Evolutionary conservation across 2,113 vertebrate genomes (phyloP), one percentile per base, ranked within the genome.

Genomic region (Gasterosteus aculeatus): DNA sequence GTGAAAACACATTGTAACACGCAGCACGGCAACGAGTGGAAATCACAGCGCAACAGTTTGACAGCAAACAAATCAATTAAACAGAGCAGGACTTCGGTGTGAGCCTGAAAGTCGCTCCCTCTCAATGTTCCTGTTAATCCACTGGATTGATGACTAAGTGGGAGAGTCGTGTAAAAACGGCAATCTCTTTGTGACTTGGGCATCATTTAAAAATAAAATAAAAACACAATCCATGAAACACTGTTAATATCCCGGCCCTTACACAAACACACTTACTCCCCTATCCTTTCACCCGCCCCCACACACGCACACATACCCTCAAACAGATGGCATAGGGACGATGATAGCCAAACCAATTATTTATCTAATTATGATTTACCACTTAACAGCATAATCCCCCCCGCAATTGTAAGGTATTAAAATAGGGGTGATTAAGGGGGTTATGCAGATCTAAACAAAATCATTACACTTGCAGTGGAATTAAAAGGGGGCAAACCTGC

Each of bases 331-430:
- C 95, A 94, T 92, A 92, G 93, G 93, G 95, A 95, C 47, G 93
- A 94, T 93, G 78, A 94, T 93, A 95, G 95, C 96, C 95, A 97
- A 96, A 96, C 92, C 95, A 97, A 97, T 97, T 98, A 98, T 97
- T 96, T 96, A 96, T 96, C 95, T 96, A 98, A 97, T 98, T 97
- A 98, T 96, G 95, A 98, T 95, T 97, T 97, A 96, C 94, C 94
- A 96, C 95, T 96, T 96, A 96, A 96, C 95, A 94, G 95, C 95
- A 96, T 95, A 96, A 96, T 97, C 94, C 95, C 95, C 92, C 92
- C 58, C 92, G 89, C 94, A 96, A 95, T 95, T 94, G 95, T 93
- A 94, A 95, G 94, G 94, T 96, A 95, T 96, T 96, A 94, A 96
- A 96, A 95, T 93, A 91, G 39, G 93, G 94, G 94, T 95, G 95